These are phyloP conservation scores for Latrodectus hesperus DNA, from an alignment of 2,888 invertebrate species.

Conservation along the genomic window DNA sequence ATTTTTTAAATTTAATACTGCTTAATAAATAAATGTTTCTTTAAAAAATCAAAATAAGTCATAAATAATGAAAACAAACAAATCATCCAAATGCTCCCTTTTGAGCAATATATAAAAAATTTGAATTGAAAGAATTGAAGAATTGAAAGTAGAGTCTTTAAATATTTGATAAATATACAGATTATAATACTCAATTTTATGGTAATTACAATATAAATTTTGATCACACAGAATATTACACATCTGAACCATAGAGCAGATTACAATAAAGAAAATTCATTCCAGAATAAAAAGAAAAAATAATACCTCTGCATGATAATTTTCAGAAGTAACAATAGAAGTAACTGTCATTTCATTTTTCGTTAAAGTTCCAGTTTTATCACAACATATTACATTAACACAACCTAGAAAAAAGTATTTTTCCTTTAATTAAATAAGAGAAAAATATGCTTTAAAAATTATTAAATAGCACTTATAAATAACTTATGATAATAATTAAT, in stretches of 20 bases:
- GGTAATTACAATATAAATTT: no score
- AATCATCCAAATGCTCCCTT: no score
- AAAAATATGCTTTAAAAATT: no score
- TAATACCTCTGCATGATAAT: slow-evolving; percentile 83
- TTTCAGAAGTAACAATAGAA: slow-evolving; percentile 89
- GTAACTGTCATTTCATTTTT: slow-evolving; percentile 99
- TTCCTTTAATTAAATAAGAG: neutral
- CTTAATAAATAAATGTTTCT: neutral
- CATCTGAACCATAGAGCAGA: no score
- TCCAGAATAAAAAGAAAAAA: slow-evolving; percentile 37
- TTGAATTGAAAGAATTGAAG: no score
- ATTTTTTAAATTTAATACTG: neutral
- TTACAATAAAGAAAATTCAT: neutral
- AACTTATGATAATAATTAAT: no score
- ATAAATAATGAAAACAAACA: neutral
- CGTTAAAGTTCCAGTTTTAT: slow-evolving; percentile 98
- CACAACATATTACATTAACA: slow-evolving; percentile 92
- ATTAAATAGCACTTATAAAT: no score
- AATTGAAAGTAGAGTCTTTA: no score
- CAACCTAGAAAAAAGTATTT: slow-evolving; percentile 80
- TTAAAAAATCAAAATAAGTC: neutral
- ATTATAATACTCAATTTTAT: no score
- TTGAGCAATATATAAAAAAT: no score
- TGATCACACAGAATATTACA: no score
- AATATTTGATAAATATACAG: no score